A percentile compares a stretch with the other conserved stretches of the same genome.
These are phyloP conservation scores for Peromyscus polionotus DNA, from an alignment of 2,113 vertebrate species.

Conservation along the genomic window DNA sequence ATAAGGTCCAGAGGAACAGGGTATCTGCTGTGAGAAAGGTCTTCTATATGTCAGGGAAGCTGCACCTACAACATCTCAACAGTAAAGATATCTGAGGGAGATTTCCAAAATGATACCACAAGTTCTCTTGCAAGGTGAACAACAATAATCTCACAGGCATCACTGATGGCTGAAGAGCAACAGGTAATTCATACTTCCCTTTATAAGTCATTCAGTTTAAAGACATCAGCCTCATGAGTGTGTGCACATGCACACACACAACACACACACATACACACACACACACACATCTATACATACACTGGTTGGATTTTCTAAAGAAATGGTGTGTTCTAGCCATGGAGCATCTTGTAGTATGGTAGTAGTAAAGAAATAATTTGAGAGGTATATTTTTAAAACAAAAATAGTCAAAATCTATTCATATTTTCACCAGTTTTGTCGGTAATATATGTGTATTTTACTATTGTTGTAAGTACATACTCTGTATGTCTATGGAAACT, in stretches of 20 bases:
- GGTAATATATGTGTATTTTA: background rate
- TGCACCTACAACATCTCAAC: background rate
- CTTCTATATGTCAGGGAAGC: background rate
- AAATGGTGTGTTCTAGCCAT: background rate
- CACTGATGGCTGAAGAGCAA: too few species aligned
- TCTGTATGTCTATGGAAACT: background rate
- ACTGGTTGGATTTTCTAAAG: too few species aligned
- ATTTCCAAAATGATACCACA: too few species aligned
- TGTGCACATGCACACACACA: too few species aligned
- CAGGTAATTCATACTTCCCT: too few species aligned
- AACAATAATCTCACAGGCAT: too few species aligned
- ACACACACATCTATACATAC: too few species aligned
- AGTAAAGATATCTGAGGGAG: background rate
- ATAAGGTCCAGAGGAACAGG: background rate
- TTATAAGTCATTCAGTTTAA: too few species aligned
- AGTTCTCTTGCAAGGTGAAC: too few species aligned
- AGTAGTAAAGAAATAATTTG: background rate
- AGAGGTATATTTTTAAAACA: background rate
- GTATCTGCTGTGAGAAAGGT: background rate
- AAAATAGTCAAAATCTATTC: background rate
- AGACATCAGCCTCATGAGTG: too few species aligned
- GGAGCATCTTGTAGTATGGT: too few species aligned
- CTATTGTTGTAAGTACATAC: background rate
- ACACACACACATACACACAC: too few species aligned
- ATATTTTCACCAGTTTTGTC: background rate